Evolutionary conservation across 2,113 vertebrate genomes (phyloP), one percentile per base, ranked within the genome.

Genomic region (Brachyhypopomus occidentalis): DNA sequence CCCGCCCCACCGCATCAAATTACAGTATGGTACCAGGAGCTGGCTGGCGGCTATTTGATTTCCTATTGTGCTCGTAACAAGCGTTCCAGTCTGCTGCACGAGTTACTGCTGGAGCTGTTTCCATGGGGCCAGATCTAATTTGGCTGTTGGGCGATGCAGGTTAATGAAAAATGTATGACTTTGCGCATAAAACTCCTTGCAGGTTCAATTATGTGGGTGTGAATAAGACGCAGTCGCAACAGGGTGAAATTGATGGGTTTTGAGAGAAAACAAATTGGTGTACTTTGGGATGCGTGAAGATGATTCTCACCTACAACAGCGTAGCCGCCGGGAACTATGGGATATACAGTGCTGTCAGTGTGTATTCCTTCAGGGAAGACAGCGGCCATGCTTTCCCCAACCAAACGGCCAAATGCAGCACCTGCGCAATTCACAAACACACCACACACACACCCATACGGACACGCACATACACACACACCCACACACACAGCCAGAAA

Each of bases 331-430:
- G 98, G 98, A 75, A 99, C 96, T 38, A 99, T 99, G 88, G 96
- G 94, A 88, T 99, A 99, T 82, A 93, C 95, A 41, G 92, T 97
- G 87, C 94, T 94, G 41, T 98, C 94, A 0, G 94, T 92, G 86
- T 99, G 97, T 84, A 99, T 98, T 59, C 98, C 98, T 0, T 98
- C 97, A 0, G 98, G 98, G 90, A 99, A 99, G 94, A 96, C 95
- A 78, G 95, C 88, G 0, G 98, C 97, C 98, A 99, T 99, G 89
- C 96, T 95, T 84, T 99, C 98, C 0, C 97, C 98, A 4, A 99
- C 96, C 74, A 99, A 93, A 72, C 97, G 94, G 22, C 98, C 98
- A 11, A 99, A 99, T 1, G 95, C 98, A 58, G 98, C 98, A 52
- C 98, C 97, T 99, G 92, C 38, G 17, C 22, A 41, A 82, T 77